Evolutionary conservation across 2,113 vertebrate species (phyloP).

Genomic region (Mastomys natalensis): DNA sequence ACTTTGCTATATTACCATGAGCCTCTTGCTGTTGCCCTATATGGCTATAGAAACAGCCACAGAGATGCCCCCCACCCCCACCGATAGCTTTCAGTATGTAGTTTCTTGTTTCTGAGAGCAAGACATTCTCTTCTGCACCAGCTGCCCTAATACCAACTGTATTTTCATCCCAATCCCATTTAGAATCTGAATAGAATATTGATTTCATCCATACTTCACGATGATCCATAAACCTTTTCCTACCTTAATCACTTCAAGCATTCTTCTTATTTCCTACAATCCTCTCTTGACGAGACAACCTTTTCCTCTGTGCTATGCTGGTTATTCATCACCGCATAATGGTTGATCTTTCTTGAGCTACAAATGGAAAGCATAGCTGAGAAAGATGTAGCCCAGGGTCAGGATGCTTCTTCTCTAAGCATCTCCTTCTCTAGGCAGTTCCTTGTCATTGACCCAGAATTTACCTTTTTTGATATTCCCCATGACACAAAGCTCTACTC

Average conservation of each 20-base stretch:
- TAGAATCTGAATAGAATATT: background rate
- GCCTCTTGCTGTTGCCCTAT: background rate
- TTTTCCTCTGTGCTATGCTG: background rate
- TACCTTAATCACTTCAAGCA: background rate
- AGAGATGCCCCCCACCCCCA: background rate
- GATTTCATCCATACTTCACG: background rate
- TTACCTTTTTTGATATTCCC: background rate
- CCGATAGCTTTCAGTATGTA: background rate
- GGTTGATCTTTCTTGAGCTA: background rate
- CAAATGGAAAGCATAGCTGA: background rate
- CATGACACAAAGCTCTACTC: background rate
- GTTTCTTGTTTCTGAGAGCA: background rate
- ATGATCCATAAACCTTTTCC: background rate
- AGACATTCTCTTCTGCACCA: background rate
- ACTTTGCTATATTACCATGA: background rate
- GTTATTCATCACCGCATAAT: background rate
- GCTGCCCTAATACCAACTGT: background rate
- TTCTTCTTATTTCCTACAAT: conserved; percentile 37
- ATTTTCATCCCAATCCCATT: background rate
- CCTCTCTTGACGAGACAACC: background rate
- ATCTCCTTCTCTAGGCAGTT: background rate
- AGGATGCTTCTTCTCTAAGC: background rate
- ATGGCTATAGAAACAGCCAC: background rate
- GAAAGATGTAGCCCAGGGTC: background rate
- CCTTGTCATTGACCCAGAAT: background rate